Evolutionary conservation across 1,140 invertebrate genomes (phyloP).

Genomic region (Caenorhabditis brenneri): DNA sequence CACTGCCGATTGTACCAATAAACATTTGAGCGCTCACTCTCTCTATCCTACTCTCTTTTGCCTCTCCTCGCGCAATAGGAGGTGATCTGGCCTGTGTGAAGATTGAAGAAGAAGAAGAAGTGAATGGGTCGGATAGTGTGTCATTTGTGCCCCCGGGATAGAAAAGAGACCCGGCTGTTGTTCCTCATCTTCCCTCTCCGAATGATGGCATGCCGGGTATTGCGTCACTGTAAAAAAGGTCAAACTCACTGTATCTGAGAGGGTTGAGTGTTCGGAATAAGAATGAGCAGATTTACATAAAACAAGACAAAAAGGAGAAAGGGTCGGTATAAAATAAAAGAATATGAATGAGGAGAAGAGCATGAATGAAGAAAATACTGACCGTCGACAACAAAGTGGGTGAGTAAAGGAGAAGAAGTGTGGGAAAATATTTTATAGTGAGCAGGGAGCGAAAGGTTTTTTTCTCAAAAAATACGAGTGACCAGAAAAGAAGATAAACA

Average conservation of each 20-base stretch:
- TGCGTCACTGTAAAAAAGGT: slow-evolving; percentile 38
- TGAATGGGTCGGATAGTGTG: background rate
- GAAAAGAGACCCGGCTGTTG: background rate
- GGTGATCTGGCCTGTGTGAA: slow-evolving; percentile 20
- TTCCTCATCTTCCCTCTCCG: background rate
- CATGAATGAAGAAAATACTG: background rate
- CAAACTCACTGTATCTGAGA: background rate
- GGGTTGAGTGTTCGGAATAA: too few relatives aligned
- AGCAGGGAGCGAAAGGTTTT: too few relatives aligned
- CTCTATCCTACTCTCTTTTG: background rate
- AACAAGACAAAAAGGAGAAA: too few relatives aligned
- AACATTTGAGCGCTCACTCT: background rate
- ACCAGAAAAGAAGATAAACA: too few relatives aligned
- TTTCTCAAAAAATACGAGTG: too few relatives aligned
- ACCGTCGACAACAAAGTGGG: slow-evolving; percentile 14
- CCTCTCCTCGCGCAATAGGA: background rate
- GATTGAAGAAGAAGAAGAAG: background rate
- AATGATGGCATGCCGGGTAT: slow-evolving; percentile 21
- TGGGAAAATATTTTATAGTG: background rate
- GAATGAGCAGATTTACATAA: background rate
- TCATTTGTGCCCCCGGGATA: background rate
- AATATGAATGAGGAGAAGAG: background rate
- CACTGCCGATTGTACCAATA: slow-evolving; percentile 40
- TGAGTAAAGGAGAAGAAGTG: background rate
- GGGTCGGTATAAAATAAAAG: background rate